Conservation (phyloP, 2,888 invertebrate genomes). For the Zonitis immaculata region DNA sequence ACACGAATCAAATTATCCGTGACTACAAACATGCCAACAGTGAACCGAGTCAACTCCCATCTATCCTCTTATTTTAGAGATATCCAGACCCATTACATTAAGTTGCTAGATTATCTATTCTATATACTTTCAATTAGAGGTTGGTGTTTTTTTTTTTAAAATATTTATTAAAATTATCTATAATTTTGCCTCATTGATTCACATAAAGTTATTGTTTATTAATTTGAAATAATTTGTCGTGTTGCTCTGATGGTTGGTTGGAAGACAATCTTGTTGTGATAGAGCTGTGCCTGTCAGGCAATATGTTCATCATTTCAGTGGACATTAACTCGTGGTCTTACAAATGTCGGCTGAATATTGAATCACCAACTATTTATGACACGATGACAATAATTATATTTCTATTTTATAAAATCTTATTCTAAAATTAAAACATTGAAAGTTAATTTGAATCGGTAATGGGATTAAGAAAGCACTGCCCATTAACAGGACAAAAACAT, state of each 20-base stretch:
- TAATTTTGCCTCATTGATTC: too few species aligned
- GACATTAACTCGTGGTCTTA: slow-evolving; percentile 21
- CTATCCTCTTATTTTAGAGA: background rate
- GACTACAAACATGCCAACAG: slow-evolving; percentile 28
- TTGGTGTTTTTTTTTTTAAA: too few species aligned
- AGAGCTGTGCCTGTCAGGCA: slow-evolving; percentile 16
- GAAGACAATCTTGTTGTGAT: slow-evolving; percentile 11
- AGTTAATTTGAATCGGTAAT: slow-evolving; percentile 18
- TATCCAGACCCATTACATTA: background rate
- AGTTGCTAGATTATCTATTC: background rate
- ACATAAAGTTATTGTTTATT: too few species aligned
- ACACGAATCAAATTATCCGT: slow-evolving; percentile 43
- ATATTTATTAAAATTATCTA: too few species aligned
- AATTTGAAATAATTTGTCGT: background rate
- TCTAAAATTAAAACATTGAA: slow-evolving; percentile 17
- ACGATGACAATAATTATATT: too few species aligned
- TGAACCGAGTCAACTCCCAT: background rate
- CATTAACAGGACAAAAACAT: slow-evolving; percentile 21
- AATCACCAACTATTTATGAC: slow-evolving; percentile 16
- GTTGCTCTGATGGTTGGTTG: background rate
- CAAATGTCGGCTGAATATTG: slow-evolving; percentile 20
- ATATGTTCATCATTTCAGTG: slow-evolving; percentile 20
- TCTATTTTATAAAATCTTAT: too few species aligned
- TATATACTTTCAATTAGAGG: too few species aligned
- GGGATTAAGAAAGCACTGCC: slow-evolving; percentile 31